Base-by-base conservation (phyloP, 2,113 vertebrate genomes). In the Ginglymostoma cirratum region DNA sequence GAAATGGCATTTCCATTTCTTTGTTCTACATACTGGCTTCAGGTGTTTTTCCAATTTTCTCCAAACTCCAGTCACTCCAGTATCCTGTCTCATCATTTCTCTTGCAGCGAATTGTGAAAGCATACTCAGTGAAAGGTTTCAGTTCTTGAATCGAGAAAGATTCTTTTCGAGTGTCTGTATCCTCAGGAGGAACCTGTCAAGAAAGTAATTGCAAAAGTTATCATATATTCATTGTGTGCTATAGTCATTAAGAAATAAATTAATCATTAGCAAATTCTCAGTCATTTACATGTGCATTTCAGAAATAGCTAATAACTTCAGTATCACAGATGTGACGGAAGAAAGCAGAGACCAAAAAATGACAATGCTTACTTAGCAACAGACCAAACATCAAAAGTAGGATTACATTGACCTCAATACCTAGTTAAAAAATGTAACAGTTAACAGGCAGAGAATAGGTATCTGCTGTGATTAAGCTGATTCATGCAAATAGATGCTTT, bases 31-130 rank as follows among this genome's bases (percentile, higher is more conserved):
- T 97, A 99, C 99, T 52, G n/a, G 96, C 97, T 97, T 99, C 98
- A 87, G 97, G 97, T 0, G 99, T 99, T 86, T 96, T 96, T 0
- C 96, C 96, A 0, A 96, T 97, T 55, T 97, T 96, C 38, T 98
- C 98, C 87, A 95, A 55, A 96, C 98, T 99, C 99, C 99, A 99
- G 27, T 98, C 96, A 96, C 99, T 99, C 99, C 99, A 99, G 97
- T 98, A 97, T n/a, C 98, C 98, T 0, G 27, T 1, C 7, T 95
- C 94, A 4, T 95, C 96, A 2, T 21, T 3, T 89, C 97, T 96
- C 96, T 97, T 98, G 96, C 98, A 98, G 96, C 98, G 97, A 27
- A 99, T 96, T 96, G 98, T 98, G 97, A 98, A 97, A 2, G 96
- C 96, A 96, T 99, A 99, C 0, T 97, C 93, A 19, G 98, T 99